A percentile compares a stretch with the other conserved stretches of the same genome.
Conservation (phyloP, 2,888 invertebrate genomes). For the Tenthredo scrophulariae region DNA sequence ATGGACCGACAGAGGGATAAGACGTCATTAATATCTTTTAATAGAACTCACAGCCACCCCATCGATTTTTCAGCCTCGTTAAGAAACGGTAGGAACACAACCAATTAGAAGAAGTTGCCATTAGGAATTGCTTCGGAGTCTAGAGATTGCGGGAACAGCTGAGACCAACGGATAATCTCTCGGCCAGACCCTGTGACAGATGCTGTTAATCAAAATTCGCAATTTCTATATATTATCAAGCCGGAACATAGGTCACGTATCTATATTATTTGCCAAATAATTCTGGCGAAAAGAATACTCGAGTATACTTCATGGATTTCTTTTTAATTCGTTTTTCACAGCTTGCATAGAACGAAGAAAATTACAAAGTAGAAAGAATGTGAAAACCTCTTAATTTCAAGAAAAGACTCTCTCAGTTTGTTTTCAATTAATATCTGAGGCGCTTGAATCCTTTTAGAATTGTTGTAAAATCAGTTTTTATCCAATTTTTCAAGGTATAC, state of each 20-base stretch:
- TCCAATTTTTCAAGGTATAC: neutral
- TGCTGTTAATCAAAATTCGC: neutral
- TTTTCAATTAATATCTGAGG: neutral
- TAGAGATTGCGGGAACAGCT: constrained; percentile 36
- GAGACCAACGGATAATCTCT: constrained; percentile 20
- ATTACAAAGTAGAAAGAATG: neutral
- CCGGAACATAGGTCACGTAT: neutral
- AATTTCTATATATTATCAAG: neutral
- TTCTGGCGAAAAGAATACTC: neutral
- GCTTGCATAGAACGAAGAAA: neutral
- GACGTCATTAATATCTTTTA: constrained; percentile 49
- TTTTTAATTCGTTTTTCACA: neutral
- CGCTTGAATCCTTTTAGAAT: neutral
- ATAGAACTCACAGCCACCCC: neutral
- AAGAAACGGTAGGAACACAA: neutral
- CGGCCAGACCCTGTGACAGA: neutral
- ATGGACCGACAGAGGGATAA: constrained; percentile 15
- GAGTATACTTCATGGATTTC: too few species aligned
- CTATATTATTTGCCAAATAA: neutral
- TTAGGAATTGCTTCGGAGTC: constrained; percentile 18
- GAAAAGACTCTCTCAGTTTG: neutral
- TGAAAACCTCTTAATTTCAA: neutral
- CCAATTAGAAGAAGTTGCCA: constrained; percentile 36
- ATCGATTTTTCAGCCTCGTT: constrained; percentile 25
- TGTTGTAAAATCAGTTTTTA: neutral